Conservation (phyloP, 2,113 vertebrate genomes). For the Oxyruncus cristatus region DNA sequence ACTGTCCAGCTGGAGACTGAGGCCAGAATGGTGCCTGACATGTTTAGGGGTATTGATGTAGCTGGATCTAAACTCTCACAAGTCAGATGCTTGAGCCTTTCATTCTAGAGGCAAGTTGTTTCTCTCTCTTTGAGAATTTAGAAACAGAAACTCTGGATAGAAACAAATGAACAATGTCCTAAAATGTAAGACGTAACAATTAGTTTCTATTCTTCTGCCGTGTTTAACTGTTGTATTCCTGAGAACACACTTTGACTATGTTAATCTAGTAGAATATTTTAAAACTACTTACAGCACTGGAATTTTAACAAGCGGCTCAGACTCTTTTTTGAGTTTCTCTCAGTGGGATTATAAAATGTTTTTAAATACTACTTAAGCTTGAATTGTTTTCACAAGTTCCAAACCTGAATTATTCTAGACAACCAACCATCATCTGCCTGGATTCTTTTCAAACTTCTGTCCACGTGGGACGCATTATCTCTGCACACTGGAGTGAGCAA, state of each 20-base stretch:
- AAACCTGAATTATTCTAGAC: not conserved
- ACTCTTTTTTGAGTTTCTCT: not conserved
- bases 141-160: not conserved
- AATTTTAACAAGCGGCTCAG: not conserved
- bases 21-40: not conserved
- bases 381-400: not conserved
- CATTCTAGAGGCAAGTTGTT: not conserved
- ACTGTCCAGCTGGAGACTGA: not conserved
- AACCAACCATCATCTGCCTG: not conserved
- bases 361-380: not conserved
- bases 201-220: not conserved
- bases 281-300: not conserved
- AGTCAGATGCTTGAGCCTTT: not conserved
- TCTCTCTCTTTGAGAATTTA: not conserved
- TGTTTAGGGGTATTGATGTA: accelerated
- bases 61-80: not conserved
- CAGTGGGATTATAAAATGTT: not conserved
- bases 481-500: not conserved
- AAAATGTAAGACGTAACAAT: not conserved
- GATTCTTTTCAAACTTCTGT: not conserved
- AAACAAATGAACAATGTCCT: not conserved
- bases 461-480: not conserved
- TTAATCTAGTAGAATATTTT: not conserved
- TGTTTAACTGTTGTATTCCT: not conserved
- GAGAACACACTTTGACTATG: not conserved